These are phyloP conservation scores for Proisotoma minuta DNA, from an alignment of 2,888 invertebrate species.

Conservation along the genomic window DNA sequence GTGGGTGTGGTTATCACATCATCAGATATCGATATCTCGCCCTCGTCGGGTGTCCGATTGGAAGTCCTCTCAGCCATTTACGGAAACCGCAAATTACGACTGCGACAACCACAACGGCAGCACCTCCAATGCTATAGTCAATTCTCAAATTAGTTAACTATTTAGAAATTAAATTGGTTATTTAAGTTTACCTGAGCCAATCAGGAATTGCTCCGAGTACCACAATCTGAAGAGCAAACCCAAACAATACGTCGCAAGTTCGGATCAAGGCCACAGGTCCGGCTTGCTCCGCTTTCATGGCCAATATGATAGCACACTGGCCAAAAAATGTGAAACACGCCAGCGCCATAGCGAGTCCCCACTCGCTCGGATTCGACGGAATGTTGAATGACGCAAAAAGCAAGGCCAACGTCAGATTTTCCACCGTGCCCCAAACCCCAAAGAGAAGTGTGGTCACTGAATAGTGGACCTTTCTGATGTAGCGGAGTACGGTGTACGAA, in stretches of 20 bases:
- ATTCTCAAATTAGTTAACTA: background rate
- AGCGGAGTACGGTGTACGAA: conserved; percentile 37
- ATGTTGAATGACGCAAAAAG: conserved; percentile 24
- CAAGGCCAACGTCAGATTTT: conserved; percentile 28
- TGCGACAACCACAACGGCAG: conserved; percentile 35
- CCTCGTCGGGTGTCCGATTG: conserved; percentile 29
- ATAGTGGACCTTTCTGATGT: conserved; percentile 37
- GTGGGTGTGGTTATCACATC: conserved; percentile 18
- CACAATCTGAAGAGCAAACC: conserved; percentile 33
- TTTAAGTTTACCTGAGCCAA: conserved; percentile 26
- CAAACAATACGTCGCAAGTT: conserved; percentile 37
- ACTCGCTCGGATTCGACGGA: conserved; percentile 25
- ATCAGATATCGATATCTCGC: conserved; percentile 27
- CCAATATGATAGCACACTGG: conserved; percentile 39
- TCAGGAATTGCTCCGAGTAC: conserved; percentile 31
- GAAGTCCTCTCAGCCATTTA: conserved; percentile 38
- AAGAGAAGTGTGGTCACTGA: conserved; percentile 36
- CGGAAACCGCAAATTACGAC: conserved; percentile 37
- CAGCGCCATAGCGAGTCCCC: conserved; percentile 23
- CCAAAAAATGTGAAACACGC: conserved; percentile 36
- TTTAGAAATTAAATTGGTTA: background rate
- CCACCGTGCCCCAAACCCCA: conserved; percentile 40
- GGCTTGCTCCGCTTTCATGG: conserved; percentile 39
- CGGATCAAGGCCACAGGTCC: conserved; percentile 39
- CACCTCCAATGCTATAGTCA: conserved; percentile 33